Evolutionary conservation across 1,140 invertebrate genomes (phyloP), one percentile per base, ranked within the genome.

Genomic region (Atopsyche davidsoni): DNA sequence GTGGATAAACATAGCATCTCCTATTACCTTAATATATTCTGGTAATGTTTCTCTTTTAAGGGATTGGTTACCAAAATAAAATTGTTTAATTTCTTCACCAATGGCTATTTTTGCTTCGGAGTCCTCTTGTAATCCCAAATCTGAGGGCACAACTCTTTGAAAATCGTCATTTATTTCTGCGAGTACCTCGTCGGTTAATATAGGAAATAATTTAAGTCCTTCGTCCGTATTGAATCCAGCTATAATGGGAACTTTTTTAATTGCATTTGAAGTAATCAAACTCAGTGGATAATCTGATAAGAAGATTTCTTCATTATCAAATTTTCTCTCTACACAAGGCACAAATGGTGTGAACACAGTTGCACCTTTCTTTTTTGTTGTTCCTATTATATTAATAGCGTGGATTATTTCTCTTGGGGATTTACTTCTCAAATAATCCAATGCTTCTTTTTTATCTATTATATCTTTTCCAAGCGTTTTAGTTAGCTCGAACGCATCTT

Each of bases 171-270:
- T 25, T 6, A 49, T 24, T 13, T 40, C 35, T 23, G 44, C 36
- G 3, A 43, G 19, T 11, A 34, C 3, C 4, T 49, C 21, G n/a
- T 40, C n/a, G 3, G 6, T 16, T 10, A 41, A 41, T 16, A 16
- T 41, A 7, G 36, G 24, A 6, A 40, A n/a, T 35, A 49, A 4
- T 22, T 39, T 31, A 18, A 41, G 44, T 6, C 46, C 46, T 24
- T 49, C 46, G n/a, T 49, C 36, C 13, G 36, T 40, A 18, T 22
- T 49, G 22, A 42, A 43, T 9, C 46, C 46, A 6, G 25, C 22
- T 24, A 49, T 43, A 21, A 49, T 49, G 2, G 46, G 46, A 10
- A 49, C 36, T 16, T 42, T n/a, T 41, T 41, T 18, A 18, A 41
- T 18, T 41, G 10, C 6, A 17, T 18, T 18, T 9, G 4, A 7